Conservation (phyloP, 2,888 invertebrate genomes). For the Augiades crinisus region DNA sequence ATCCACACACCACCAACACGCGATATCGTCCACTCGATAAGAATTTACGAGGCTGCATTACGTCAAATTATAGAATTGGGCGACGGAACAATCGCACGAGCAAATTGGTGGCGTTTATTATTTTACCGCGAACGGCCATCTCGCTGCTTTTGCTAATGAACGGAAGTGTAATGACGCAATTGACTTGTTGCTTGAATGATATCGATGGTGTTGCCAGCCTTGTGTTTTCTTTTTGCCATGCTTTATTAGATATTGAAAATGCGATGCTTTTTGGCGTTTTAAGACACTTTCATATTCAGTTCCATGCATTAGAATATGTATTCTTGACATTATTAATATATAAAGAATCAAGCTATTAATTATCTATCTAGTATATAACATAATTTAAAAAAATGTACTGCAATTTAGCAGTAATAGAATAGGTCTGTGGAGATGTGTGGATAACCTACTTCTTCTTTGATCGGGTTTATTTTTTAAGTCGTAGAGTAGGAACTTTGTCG, state of each 20-base stretch:
- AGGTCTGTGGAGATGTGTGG: no score
- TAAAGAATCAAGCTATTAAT: no score
- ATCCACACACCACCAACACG: conserved; percentile 20
- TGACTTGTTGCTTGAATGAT: conserved; percentile 18
- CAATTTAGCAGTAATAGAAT: no score
- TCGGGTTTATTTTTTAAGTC: no score
- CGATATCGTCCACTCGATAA: conserved; percentile 36
- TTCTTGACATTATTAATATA: no score
- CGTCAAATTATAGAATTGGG: conserved; percentile 57
- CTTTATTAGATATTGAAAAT: no score
- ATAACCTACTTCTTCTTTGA: no score
- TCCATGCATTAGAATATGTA: no score
- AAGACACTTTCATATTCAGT: no score
- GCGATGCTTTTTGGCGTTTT: neutral
- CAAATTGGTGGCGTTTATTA: conserved; percentile 49
- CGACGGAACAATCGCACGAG: conserved; percentile 43
- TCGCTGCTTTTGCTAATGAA: conserved; percentile 17
- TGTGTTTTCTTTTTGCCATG: conserved; percentile 2
- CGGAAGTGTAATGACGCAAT: conserved; percentile 21
- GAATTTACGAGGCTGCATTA: conserved; percentile 52
- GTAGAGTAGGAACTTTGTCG: no score
- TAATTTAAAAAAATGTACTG: no score
- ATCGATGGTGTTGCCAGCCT: conserved; percentile 6
- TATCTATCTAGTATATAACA: no score
- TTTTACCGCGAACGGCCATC: conserved; percentile 31